Evolutionary conservation across 53 echinoderm and acorn worm genomes (phyloP).

Genomic region (Echinometra lucunter): DNA sequence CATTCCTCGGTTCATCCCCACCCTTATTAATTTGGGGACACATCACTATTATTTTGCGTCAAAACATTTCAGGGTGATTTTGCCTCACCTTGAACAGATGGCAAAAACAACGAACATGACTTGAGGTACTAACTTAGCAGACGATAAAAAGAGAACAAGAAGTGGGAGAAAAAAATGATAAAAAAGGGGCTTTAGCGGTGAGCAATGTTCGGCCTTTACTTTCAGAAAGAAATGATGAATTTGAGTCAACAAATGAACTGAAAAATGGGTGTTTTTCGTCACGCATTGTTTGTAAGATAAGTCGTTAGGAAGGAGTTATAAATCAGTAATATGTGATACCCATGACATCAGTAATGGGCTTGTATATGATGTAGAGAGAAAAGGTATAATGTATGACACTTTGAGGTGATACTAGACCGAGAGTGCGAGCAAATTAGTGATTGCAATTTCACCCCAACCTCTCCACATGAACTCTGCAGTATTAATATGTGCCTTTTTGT

Average conservation of each 20-base stretch:
- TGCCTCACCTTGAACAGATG: too few species aligned
- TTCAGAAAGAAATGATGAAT: background rate
- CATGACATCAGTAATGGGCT: constrained; percentile 8
- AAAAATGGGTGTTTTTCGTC: constrained; percentile 46
- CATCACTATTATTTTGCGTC: too few species aligned
- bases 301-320: constrained; percentile 48
- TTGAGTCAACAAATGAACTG: constrained; percentile 2
- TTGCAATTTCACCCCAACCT: background rate
- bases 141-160: too few species aligned
- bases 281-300: constrained; percentile 6
- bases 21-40: too few species aligned
- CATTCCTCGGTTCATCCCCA: too few species aligned
- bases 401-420: background rate
- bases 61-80: too few species aligned
- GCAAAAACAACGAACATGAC: too few species aligned
- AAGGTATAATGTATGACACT: background rate
- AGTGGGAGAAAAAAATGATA: too few species aligned
- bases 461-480: too few species aligned
- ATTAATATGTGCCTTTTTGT: too few species aligned
- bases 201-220: background rate
- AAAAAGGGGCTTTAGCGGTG: too few species aligned
- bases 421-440: background rate
- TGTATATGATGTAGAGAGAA: constrained; percentile 7
- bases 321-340: constrained; percentile 35
- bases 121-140: too few species aligned